phyloP scores from a whole-genome alignment of 2,888 invertebrate species.

The Tupiocoris notatus region DNA sequence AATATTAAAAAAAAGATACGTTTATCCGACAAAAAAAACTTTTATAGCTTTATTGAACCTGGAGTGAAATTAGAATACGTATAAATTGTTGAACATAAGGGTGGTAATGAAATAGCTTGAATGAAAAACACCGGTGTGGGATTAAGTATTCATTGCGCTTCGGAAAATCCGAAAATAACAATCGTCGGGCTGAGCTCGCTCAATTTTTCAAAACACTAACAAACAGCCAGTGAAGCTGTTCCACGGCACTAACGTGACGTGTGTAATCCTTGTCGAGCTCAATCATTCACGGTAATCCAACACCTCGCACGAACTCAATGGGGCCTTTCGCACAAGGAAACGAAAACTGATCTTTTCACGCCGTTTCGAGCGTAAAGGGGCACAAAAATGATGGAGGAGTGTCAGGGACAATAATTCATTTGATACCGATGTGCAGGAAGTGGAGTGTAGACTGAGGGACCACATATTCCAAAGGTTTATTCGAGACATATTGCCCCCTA shows the following conservation, averaged over 20 bases:
- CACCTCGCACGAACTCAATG: not conserved
- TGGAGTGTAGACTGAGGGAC: not conserved
- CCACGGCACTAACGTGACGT: not conserved
- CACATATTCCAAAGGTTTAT: conserved; percentile 31
- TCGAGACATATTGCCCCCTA: conserved; percentile 25
- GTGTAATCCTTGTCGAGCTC: not conserved
- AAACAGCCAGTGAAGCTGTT: not conserved
- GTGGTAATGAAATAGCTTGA: too few relatives aligned
- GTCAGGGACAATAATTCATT: not conserved
- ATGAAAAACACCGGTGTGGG: too few relatives aligned
- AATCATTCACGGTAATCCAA: not conserved
- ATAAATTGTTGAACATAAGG: too few relatives aligned
- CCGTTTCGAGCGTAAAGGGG: not conserved
- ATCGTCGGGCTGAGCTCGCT: too few relatives aligned
- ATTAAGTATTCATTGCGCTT: too few relatives aligned
- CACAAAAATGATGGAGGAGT: not conserved
- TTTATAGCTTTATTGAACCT: too few relatives aligned
- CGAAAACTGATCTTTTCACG: not conserved
- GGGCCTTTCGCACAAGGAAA: not conserved
- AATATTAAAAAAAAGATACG: too few relatives aligned
- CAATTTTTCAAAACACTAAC: not conserved
- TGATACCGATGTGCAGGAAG: not conserved
- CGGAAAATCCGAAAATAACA: too few relatives aligned
- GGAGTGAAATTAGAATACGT: too few relatives aligned
- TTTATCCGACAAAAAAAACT: too few relatives aligned